Evolutionary conservation across 2,888 invertebrate species (phyloP), one percentile per base, ranked within the genome.

Genomic region (Drosophila pseudotalamancana): DNA sequence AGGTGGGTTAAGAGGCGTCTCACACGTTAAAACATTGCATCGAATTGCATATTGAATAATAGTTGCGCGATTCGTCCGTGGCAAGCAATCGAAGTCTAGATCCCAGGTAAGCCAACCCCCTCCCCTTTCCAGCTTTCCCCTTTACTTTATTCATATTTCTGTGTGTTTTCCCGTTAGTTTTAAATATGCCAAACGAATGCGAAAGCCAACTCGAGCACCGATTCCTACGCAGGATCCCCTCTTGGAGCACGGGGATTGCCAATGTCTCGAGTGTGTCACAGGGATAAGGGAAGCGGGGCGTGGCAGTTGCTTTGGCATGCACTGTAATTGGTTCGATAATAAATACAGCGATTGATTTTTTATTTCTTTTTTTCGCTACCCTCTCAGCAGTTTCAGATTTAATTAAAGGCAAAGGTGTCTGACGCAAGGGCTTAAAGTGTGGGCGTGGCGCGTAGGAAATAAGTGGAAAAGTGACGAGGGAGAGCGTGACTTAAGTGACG

Each of bases 291-390:
- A 57, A 31, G 18, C n/a, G 4, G 1, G 23, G 23, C 25, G 23
- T 19, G 27, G 14, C 37, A 14, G 6, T 29, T 42, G 65, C 43
- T 50, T 57, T 60, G 46, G 42, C 45, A 55, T 66, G 59, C 57
- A 40, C 62, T 45, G 63, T 87, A 82, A 82, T 82, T 82, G 82
- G 85, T 87, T 87, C 68, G 71, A 72, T 84, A 87, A 82, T 87
- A 74, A 75, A 87, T 77, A 71, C 86, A 66, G 63, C 48, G 64
- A 81, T 84, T 82, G 87, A 81, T 87, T 72, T 69, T 62, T 56
- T 50, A 31, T n/a, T 35, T 35, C 18, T 45, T 31, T 45, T 31
- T 43, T 43, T 18, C 9, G 18, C 48, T 35, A 6, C 19, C 19
- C 34, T 4, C 21, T 16, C 16, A 46, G 35, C 50, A 25, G 34